Conservation (phyloP, 1,140 invertebrate genomes). For the Dolichoris vasculosae region DNA sequence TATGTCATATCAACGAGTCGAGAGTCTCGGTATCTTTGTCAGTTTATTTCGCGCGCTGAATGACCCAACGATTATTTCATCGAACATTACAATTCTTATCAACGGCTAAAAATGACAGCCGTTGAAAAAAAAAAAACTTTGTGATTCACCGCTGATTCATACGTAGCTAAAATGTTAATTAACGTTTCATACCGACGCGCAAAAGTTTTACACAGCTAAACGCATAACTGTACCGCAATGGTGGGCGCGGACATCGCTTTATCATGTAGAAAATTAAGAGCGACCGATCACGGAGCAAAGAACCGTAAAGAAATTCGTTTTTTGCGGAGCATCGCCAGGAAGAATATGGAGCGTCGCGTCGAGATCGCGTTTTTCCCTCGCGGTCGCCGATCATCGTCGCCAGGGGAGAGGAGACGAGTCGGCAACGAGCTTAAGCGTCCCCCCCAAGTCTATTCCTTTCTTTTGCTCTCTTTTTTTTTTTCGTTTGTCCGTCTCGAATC, state of each 20-base stretch:
- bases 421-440: neutral
- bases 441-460: neutral
- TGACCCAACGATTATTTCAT: slow-evolving; percentile 24
- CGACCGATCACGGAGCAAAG: neutral
- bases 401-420: neutral
- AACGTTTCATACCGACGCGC: slow-evolving; percentile 5
- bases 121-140: slow-evolving; percentile 23
- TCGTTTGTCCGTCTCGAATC: neutral
- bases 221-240: neutral
- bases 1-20: too few relatives aligned
- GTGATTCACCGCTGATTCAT: slow-evolving; percentile 23
- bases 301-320: neutral
- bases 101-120: slow-evolving; percentile 4
- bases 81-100: slow-evolving; percentile 24
- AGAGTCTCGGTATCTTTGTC: neutral
- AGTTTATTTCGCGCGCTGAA: neutral
- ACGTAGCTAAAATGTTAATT: slow-evolving; percentile 7
- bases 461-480: neutral
- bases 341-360: neutral
- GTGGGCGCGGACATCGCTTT: neutral
- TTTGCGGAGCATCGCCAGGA: neutral
- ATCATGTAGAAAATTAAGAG: slow-evolving; percentile 14
- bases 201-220: slow-evolving; percentile 1
- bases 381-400: neutral
- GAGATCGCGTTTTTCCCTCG: neutral